Evolutionary conservation across 2,113 vertebrate genomes (phyloP).

Genomic region (Stercorarius parasiticus): DNA sequence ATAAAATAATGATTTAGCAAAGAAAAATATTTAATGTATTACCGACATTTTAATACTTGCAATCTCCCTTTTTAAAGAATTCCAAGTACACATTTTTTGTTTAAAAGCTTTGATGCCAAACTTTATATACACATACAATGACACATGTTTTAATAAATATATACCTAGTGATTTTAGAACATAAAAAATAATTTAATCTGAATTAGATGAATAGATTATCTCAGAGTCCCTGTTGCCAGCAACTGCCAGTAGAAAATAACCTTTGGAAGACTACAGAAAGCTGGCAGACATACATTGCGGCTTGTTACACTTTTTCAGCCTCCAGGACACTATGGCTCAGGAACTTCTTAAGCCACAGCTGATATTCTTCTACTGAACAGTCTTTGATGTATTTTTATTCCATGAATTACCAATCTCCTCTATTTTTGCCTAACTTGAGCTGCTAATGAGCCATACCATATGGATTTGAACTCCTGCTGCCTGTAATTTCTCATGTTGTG

Average conservation of each 20-base stretch:
- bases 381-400: not conserved
- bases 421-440: not conserved
- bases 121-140: not conserved
- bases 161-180: not conserved
- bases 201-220: not conserved
- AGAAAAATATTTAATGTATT: not conserved
- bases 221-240: not conserved
- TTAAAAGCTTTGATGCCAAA: not conserved
- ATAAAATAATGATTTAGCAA: not conserved
- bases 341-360: not conserved
- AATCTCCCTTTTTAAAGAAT: slow-evolving; percentile 48
- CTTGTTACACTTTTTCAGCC: not conserved
- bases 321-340: not conserved
- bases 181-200: not conserved
- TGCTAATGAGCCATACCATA: not conserved
- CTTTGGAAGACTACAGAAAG: not conserved
- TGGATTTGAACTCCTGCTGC: not conserved
- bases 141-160: not conserved
- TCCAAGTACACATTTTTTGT: not conserved
- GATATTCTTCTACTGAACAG: not conserved
- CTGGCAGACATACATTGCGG: not conserved
- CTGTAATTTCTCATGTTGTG: not conserved
- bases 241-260: not conserved
- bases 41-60: slow-evolving; percentile 58
- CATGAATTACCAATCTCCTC: not conserved